phyloP scores from a whole-genome alignment of 2,113 vertebrate genomes.

The Gyps fulvus region DNA sequence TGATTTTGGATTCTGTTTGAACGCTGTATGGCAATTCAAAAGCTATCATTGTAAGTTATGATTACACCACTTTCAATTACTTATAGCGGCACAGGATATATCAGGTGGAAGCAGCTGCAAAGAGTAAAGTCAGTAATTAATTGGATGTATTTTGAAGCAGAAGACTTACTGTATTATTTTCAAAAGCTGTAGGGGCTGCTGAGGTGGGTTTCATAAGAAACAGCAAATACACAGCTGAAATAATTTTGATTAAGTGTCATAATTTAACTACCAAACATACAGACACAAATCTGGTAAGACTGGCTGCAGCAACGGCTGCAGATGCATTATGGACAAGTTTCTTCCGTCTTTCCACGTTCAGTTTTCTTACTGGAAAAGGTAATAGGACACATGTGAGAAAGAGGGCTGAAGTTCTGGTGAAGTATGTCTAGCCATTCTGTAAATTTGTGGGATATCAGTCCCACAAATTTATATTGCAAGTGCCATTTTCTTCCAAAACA shows the following conservation, averaged over 20 bases:
- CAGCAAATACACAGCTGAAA: not conserved
- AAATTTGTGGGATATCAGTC: not conserved
- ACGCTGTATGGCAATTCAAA: not conserved
- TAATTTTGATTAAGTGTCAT: not conserved
- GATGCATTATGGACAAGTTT: not conserved
- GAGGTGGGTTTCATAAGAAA: not conserved
- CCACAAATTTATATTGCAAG: not conserved
- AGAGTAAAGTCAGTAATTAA: not conserved
- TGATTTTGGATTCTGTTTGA: not conserved
- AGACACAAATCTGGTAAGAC: not conserved
- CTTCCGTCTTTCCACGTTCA: not conserved
- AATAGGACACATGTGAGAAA: not conserved
- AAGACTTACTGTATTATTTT: not conserved
- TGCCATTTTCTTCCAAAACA: not conserved
- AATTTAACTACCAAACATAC: not conserved
- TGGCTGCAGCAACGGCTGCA: not conserved
- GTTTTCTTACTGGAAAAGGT: not conserved
- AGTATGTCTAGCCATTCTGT: not conserved
- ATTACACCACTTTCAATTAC: not conserved
- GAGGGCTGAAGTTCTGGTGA: not conserved
- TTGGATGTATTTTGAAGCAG: not conserved
- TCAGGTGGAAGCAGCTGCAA: not conserved
- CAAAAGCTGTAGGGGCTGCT: not conserved
- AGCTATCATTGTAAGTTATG: not conserved
- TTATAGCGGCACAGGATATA: not conserved